Evolutionary conservation across 2,797 vertebrate species (phyloP), one percentile per base, ranked within the genome.

Genomic region (Sebastes matsubarae): DNA sequence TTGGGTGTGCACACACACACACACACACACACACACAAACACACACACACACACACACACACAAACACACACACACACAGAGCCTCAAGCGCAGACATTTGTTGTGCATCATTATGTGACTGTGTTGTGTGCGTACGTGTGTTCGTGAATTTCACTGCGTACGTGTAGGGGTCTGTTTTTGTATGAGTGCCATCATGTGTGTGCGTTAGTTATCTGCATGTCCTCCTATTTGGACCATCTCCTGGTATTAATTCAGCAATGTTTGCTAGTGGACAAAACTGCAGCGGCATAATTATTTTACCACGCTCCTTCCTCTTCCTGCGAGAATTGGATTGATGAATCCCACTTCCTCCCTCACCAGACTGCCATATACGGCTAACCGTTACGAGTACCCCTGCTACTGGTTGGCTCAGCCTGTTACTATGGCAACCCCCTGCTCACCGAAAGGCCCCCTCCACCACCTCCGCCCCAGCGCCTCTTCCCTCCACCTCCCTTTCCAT

Each of bases 371-470:
- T 91, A 92, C 83, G 89, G 90, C 72, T 77, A 91, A 84, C 76
- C 7, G 58, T 55, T 90, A 88, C 50, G 36, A 86, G 85, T 88
- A 82, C 84, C 5, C 6, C 88, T 65, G 87, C 80, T 73, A 83
- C 88, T 87, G 91, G 93, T 91, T 92, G 91, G 94, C 79, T 94
- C 89, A 25, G 79, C 80, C 77, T 87, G 94, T 95, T 93, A 87
- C 93, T 87, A 92, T 92, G 93, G 87, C 82, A 93, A 95, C 92
- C 88, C 22, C 16, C 74, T 82, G 81, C 88, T 93, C 88, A 90
- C 86, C 54, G 70, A 85, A 88, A 82, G 73, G 86, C 58, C 55
- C 55, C 80, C 82, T 55, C 77, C 81, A 12, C 70, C 59, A 63
- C 81, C 82, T 77, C 87, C 66, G 10, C 78, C 86, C 71, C 72